Base-by-base conservation (phyloP, 1,140 invertebrate species). In the Drosophila pseudoananassae region DNA sequence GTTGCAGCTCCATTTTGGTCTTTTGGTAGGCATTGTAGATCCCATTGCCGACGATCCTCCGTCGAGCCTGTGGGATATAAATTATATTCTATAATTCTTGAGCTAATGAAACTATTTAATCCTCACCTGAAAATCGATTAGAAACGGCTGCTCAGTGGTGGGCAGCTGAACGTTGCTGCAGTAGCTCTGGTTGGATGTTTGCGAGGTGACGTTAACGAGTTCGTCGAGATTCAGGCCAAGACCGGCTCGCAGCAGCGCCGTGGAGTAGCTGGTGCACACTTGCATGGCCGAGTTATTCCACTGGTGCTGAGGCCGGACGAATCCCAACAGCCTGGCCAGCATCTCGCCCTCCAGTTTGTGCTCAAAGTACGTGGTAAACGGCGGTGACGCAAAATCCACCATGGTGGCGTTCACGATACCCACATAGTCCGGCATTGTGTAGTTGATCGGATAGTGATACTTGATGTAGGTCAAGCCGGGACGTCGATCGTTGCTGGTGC, bases 381-480 rank as follows among this genome's bases (percentile, higher is more conserved):
- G 93, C 1, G 93, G 93, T 1, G 95, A 95, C 25, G 94, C 94
- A 88, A 96, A 96, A 80, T 96, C 95, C 1, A 96, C 95, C 15
- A 95, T 95, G 1, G 97, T 98, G 3, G 96, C 95, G 89, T 98
- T 97, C 0, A 98, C 95, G 40, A 98, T 96, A 0, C 94, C 94
- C 1, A 97, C 96, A 20, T 94, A 95, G 89, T 99, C 98, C 0
- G 98, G 98, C 78, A 98, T 96, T 4, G 94, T 95, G 76, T 94
- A 95, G 90, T 98, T 97, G 0, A 95, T 95, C 0, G 97, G 98
- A 88, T 96, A 95, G 63, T 96, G 94, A 90, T 98, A 98, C 76
- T 97, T 96, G 1, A 98, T 93, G 73, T 97, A 97, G 0, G 97
- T 98, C 0, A 99, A 93, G 0, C 98, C 98, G 0, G 97, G 97